These are phyloP conservation scores for Ligdia adustata DNA, from an alignment of 2,888 invertebrate species.

Conservation along the genomic window DNA sequence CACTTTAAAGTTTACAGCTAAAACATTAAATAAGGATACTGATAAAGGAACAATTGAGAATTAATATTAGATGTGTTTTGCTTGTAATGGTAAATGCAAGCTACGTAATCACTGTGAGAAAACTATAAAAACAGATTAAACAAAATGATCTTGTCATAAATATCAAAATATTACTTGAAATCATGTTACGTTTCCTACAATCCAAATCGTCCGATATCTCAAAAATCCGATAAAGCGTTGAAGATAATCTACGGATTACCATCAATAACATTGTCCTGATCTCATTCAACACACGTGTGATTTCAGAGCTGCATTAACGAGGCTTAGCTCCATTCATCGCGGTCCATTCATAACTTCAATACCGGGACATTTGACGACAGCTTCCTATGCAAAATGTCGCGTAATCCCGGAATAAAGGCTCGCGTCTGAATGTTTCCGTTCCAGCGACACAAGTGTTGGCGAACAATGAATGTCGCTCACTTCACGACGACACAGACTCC, in stretches of 20 bases:
- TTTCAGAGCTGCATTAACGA: constrained; percentile 65
- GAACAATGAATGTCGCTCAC: constrained; percentile 68
- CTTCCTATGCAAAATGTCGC: constrained; percentile 80
- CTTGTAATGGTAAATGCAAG: too few relatives aligned
- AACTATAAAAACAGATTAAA: background rate
- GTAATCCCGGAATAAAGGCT: constrained; percentile 80
- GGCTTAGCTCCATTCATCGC: constrained; percentile 61
- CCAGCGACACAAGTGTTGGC: constrained; percentile 43
- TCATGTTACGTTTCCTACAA: background rate
- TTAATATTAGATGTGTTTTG: too few relatives aligned
- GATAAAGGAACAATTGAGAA: too few relatives aligned
- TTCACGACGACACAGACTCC: constrained; percentile 59
- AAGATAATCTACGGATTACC: constrained; percentile 59
- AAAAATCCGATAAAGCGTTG: constrained; percentile 34
- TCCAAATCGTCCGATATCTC: constrained; percentile 10
- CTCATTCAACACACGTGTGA: constrained; percentile 75
- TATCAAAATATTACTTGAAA: constrained; percentile 3
- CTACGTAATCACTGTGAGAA: constrained; percentile 11
- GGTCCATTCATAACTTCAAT: constrained; percentile 59
- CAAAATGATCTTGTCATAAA: background rate
- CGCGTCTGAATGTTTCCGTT: constrained; percentile 73
- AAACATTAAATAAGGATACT: too few relatives aligned
- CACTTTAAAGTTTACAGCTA: too few relatives aligned
- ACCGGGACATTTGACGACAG: constrained; percentile 70
- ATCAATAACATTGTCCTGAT: constrained; percentile 66